Evolutionary conservation across 2,113 vertebrate species (phyloP), one percentile per base, ranked within the genome.

Genomic region (Raja brachyura): DNA sequence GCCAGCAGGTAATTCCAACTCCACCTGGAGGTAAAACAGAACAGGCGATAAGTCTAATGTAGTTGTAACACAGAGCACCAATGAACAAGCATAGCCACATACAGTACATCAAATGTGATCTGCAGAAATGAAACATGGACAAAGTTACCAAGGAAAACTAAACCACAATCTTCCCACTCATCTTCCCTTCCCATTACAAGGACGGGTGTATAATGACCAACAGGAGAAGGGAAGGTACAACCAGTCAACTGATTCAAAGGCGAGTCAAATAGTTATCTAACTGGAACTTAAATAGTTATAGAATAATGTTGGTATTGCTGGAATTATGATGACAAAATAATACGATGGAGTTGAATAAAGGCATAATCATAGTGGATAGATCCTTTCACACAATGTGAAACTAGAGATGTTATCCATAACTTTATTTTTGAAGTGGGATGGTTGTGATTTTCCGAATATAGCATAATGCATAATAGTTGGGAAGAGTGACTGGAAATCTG

Each of bases 1-100:
- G 96, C 99, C 99, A 99, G 94, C 98, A 99, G 28, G 98, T 99
- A 94, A 99, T 98, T 93, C 99, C 99, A 93, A 99, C 97, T 56
- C 98, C 99, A 96, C 98, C 99, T 99, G 95, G 90, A 97, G 94
- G 94, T 7, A 92, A 93, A 90, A 93, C 31, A 93, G 48, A 75
- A 66, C 61, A 92, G 13, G 33, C 25, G 22, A 66, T 68, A 16
- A 66, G n/a, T 66, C 31, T 68, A 48, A 0, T 54, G 33, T 25
- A 90, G 33, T 90, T 92, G 25, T 25, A 5, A 73, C 8, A 63
- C 25, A 6, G 9, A 28, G 22, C 81, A 59, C 0, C 22, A 13
- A 31, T 63, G n/a, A 6, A 8, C 59, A 31, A 28, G 22, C 1
- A 5, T 4, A 11, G 14, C 39, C 83, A 66, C 59, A 85, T 28